Evolutionary conservation across 2,113 vertebrate genomes (phyloP), one percentile per base, ranked within the genome.

Genomic region (Burhinus bistriatus): DNA sequence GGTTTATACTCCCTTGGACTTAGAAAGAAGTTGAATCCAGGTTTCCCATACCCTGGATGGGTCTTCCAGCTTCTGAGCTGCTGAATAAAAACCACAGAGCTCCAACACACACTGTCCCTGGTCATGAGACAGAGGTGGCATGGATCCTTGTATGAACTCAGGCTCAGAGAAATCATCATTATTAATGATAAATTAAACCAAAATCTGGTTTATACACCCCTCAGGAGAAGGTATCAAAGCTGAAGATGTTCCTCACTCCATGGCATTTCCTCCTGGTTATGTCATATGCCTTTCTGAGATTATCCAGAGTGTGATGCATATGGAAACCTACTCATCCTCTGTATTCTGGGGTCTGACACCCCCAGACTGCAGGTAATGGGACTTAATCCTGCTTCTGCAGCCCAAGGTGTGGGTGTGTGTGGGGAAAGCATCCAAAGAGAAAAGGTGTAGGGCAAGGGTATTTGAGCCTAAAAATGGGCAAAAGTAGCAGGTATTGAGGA

Each of bases 261-360:
- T 38, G 19, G 12, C 18, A 45, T 38, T 12, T 71, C 42, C 64
- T 82, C 11, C 15, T 92, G 32, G 13, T 23, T 36, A 6, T 29
- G 17, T 54, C 52, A 38, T 13, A 20, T 71, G n/a, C 18, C 22
- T 73, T 92, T 76, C 68, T 79, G 65, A 51, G 38, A 34, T 58
- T 75, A 79, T 55, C 18, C 51, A 83, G n/a, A n/a, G 20, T 27
- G 11, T 32, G 23, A 64, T 30, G 19, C 0, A 0, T 47, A 61
- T n/a, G 30, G 18, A 85, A 90, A 66, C 2, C 9, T 66, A 34
- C 29, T 86, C 42, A n/a, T 78, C 4, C 30, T 57, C 30, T 69
- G 38, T 72, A 32, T 2, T 49, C 6, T 34, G 47, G 18, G 18
- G 4, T 47, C 38, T 72, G 73, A 44, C 12, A 44, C 0, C 3